Evolutionary conservation across 2,888 invertebrate genomes (phyloP).

Genomic region (Vesta saturnalis): DNA sequence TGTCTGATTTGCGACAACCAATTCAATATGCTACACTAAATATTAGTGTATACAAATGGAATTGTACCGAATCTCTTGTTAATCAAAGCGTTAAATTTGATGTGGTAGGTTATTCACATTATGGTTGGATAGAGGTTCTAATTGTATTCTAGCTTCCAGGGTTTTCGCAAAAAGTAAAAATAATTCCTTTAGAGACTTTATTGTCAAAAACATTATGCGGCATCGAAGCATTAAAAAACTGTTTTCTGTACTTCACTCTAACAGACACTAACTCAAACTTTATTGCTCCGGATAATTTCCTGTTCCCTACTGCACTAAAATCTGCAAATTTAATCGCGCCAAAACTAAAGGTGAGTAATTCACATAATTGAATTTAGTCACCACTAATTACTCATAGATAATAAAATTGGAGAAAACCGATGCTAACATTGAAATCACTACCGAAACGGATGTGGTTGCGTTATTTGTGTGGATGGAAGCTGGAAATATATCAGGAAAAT

Average conservation of each 20-base stretch:
- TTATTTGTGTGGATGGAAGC: constrained; percentile 78
- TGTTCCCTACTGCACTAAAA: constrained; percentile 72
- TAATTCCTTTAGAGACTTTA: not conserved
- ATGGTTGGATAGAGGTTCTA: not conserved
- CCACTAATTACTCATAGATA: too few relatives aligned
- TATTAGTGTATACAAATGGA: constrained; percentile 70
- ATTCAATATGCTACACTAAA: constrained; percentile 62
- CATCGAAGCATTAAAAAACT: constrained; percentile 42
- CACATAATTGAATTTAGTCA: constrained; percentile 37
- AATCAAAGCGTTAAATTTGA: constrained; percentile 6
- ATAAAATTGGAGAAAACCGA: constrained; percentile 39
- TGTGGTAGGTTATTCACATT: constrained; percentile 10
- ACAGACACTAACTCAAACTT: constrained; percentile 59
- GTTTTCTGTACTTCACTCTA: constrained; percentile 65
- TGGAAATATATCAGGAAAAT: constrained; percentile 67
- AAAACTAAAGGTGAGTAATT: constrained; percentile 57
- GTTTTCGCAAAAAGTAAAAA: constrained; percentile 39
- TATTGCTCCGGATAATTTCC: constrained; percentile 72
- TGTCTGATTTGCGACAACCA: constrained; percentile 67
- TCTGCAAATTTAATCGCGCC: constrained; percentile 65
- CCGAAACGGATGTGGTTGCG: constrained; percentile 66
- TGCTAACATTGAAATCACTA: constrained; percentile 57
- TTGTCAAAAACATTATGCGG: constrained; percentile 2
- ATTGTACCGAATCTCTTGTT: constrained; percentile 47
- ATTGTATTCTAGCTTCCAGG: constrained; percentile 52